A percentile compares a stretch with the other conserved stretches of the same genome.
Evolutionary conservation across 1,140 invertebrate genomes (phyloP).

Genomic region (Hylaeus volcanicus): DNA sequence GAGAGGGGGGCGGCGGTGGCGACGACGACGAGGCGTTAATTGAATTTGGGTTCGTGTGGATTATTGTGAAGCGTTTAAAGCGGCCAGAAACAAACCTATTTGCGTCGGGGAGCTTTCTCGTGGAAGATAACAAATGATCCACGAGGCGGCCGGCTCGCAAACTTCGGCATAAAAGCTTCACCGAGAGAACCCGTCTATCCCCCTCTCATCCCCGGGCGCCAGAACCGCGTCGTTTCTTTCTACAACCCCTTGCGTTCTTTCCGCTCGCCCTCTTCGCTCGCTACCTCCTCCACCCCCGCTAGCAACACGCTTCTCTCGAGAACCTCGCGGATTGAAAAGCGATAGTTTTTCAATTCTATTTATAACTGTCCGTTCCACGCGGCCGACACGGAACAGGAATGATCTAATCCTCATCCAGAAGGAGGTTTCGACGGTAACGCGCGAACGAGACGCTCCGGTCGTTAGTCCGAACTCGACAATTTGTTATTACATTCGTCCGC

Average conservation of each 20-base stretch:
- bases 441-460: neutral
- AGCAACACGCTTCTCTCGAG: constrained; percentile 35
- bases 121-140: constrained; percentile 72
- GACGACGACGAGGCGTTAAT: constrained; percentile 66
- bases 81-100: constrained; percentile 73
- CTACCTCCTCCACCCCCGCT: constrained; percentile 3
- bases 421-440: neutral
- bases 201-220: neutral
- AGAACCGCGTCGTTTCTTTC: constrained; percentile 33
- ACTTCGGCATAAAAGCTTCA: constrained; percentile 73
- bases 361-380: constrained; percentile 68
- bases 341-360: constrained; percentile 72
- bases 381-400: constrained; percentile 18
- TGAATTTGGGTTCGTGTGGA: constrained; percentile 70
- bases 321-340: constrained; percentile 68
- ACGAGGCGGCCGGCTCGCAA: constrained; percentile 64
- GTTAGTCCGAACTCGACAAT: neutral
- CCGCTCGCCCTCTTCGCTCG: constrained; percentile 40
- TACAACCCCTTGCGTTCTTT: constrained; percentile 54
- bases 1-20: constrained; percentile 27
- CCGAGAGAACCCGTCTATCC: constrained; percentile 45
- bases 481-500: neutral
- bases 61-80: constrained; percentile 73
- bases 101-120: constrained; percentile 72
- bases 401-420: constrained; percentile 42